phyloP scores from a whole-genome alignment of 2,888 invertebrate genomes.

The Cheilosia variabilis region DNA sequence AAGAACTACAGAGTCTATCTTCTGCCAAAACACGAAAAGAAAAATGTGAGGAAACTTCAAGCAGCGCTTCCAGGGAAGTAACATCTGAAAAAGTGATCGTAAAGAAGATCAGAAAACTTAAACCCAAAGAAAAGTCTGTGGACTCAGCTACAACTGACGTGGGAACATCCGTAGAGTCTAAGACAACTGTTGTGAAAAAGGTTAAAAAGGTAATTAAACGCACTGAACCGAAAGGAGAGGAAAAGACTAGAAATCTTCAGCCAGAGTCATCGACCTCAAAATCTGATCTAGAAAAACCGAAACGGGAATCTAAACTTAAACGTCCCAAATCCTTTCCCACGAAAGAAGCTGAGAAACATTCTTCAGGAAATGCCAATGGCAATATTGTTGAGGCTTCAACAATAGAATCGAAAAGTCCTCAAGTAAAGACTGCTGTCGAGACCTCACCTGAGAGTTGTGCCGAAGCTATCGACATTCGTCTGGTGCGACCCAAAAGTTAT shows the following conservation, averaged over 20 bases:
- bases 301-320: constrained; percentile 84
- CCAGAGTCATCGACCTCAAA: constrained; percentile 57
- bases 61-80: constrained; percentile 57
- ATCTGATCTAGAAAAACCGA: constrained; percentile 75
- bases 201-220: constrained; percentile 81
- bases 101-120: constrained; percentile 80
- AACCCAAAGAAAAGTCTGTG: constrained; percentile 78
- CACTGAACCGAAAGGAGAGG: constrained; percentile 74
- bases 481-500: constrained; percentile 86
- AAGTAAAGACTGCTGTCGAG: constrained; percentile 47
- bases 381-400: constrained; percentile 30
- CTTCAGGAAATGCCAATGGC: constrained; percentile 8
- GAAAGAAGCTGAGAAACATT: constrained; percentile 80
- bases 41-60: constrained; percentile 61
- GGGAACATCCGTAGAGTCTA: constrained; percentile 66
- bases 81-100: constrained; percentile 53
- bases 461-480: constrained; percentile 79
- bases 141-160: constrained; percentile 69
- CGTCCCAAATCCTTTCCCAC: constrained; percentile 86
- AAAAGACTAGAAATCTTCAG: constrained; percentile 59
- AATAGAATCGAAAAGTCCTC: constrained; percentile 50
- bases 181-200: constrained; percentile 78
- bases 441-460: constrained; percentile 25
- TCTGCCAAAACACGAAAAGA: constrained; percentile 79
- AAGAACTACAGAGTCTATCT: constrained; percentile 81